Conservation (phyloP, 1,140 invertebrate species). For the Pentalonia nigronervosa region DNA sequence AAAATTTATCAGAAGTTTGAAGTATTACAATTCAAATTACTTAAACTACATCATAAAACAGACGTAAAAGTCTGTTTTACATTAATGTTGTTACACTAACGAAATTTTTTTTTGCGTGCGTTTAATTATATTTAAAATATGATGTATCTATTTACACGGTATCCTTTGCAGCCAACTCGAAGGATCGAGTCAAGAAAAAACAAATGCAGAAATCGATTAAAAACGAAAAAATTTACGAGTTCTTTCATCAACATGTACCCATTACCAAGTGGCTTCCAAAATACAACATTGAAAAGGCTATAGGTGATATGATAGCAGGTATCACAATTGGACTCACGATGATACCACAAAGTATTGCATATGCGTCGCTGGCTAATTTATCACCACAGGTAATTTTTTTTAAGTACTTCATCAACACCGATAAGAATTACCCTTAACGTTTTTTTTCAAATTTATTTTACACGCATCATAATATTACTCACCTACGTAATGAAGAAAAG, state of each 20-base stretch:
- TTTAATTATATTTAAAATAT: neutral
- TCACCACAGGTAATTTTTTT: slow-evolving; percentile 66
- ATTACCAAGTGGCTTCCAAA: slow-evolving; percentile 67
- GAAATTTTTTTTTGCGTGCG: neutral
- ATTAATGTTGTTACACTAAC: too few species aligned
- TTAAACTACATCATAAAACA: too few species aligned
- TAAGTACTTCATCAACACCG: neutral
- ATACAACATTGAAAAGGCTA: slow-evolving; percentile 66
- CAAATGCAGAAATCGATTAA: neutral
- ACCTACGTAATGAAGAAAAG: too few species aligned
- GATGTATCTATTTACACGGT: neutral
- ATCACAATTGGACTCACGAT: slow-evolving; percentile 74
- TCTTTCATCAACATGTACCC: slow-evolving; percentile 62
- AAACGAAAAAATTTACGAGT: neutral
- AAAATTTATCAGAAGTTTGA: too few species aligned
- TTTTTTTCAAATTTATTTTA: neutral
- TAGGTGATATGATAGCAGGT: slow-evolving; percentile 70
- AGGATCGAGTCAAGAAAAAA: neutral
- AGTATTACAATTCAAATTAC: too few species aligned
- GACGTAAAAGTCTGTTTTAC: too few species aligned
- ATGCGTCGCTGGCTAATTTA: slow-evolving; percentile 72
- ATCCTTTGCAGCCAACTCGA: neutral
- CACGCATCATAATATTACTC: too few species aligned
- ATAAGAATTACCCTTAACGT: neutral
- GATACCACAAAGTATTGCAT: slow-evolving; percentile 76